phyloP scores from a whole-genome alignment of 1,140 invertebrate genomes.

The Drosophila tropicalis region DNA sequence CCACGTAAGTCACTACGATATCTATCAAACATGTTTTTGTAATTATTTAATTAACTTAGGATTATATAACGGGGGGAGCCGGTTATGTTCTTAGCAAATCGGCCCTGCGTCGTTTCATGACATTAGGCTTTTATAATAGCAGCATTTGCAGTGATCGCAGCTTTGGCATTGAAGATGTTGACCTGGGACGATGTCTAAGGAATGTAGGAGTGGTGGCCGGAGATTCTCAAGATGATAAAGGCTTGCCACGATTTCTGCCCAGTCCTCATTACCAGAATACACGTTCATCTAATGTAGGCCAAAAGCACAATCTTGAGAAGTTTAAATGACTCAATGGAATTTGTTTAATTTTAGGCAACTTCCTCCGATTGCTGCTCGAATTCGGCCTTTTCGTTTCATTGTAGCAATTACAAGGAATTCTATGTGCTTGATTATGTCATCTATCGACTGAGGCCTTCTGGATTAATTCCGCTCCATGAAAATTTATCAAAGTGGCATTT shows the following conservation, averaged over 20 bases:
- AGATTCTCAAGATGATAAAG: conserved; percentile 92
- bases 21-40: not conserved
- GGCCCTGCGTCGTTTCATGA: conserved; percentile 89
- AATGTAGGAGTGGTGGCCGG: conserved; percentile 93
- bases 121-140: conserved; percentile 87
- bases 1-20: conserved; percentile 3
- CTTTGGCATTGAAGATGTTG: conserved; percentile 94
- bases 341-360: conserved; percentile 83
- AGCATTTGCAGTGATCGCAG: conserved; percentile 87
- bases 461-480: conserved; percentile 83
- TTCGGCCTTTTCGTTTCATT: conserved; percentile 97
- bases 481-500: not conserved
- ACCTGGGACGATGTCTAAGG: conserved; percentile 95
- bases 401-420: conserved; percentile 94
- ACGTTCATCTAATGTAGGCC: conserved; percentile 83
- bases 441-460: conserved; percentile 96
- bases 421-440: conserved; percentile 97
- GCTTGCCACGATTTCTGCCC: conserved; percentile 94
- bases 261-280: conserved; percentile 89
- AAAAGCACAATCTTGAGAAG: not conserved
- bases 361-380: conserved; percentile 93
- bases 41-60: conserved; percentile 84
- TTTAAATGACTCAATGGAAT: not conserved
- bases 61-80: conserved; percentile 96
- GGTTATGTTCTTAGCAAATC: conserved; percentile 94